Base-by-base conservation (phyloP, 2,888 invertebrate genomes). In the Octonoba sinensis region DNA sequence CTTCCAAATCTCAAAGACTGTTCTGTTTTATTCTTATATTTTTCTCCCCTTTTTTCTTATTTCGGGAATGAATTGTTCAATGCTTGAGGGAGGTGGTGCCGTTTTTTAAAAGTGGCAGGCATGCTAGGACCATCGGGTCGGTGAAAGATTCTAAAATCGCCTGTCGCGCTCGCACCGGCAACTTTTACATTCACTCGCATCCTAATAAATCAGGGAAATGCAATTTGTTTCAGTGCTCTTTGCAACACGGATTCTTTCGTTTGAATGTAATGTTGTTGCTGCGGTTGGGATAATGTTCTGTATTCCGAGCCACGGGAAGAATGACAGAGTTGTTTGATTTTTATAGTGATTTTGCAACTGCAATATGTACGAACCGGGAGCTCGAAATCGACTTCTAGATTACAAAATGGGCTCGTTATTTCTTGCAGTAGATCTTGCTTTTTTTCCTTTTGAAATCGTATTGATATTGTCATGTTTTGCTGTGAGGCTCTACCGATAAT, bases 1-100 rank as follows among this genome's bases (percentile, higher is more conserved):
- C 66, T 78, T 65, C 66, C 71, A 72, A 70, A 77, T 70, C 77
- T 70, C 77, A 77, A 78, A 78, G 65, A 71, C 71, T 71, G 64
- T 49, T 75, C 57, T 47, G 57, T 59, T 78, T 78, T 62, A 77
- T 72, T 71, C 72, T 78, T 72, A 36, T 47, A 44, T 49, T 67
- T 51, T 47, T 27, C 47, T 27, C 22, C 11, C 51, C 13, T n/a
- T 18, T 57, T 57, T 57, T 57, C 22, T 22, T 24, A 15, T 27
- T 51, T 67, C 16, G 24, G 67, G 24, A 67, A 67, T n/a, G 27
- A 67, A 65, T 65, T 12, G 47, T 22, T 62, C 36, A 36, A 20
- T 13, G 13, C n/a, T 24, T 22, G 20, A 57, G 57, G 20, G 20
- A 57, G 57, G 36, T 36, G 36, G 36, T 36, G 36, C 20, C 20